phyloP scores from a whole-genome alignment of 2,888 invertebrate species.

The Philaethria dido region DNA sequence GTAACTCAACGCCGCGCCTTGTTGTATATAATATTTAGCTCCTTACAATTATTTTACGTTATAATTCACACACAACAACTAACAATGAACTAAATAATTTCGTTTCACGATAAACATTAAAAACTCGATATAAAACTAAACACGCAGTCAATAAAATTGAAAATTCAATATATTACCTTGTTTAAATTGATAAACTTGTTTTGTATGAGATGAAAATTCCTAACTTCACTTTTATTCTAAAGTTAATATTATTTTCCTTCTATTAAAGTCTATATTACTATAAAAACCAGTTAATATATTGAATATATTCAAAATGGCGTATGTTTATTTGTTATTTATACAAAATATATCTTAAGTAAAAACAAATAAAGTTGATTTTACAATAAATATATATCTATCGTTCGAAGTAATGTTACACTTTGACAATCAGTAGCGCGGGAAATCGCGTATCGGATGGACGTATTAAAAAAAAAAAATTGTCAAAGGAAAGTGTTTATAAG shows the following conservation, averaged over 20 bases:
- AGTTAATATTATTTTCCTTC: neutral
- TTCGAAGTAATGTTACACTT: slow-evolving; percentile 23
- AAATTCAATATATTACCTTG: neutral
- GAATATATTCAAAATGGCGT: neutral
- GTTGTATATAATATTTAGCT: neutral
- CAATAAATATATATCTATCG: slow-evolving; percentile 5
- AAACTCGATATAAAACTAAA: neutral
- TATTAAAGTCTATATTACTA: neutral
- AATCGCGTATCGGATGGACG: slow-evolving; percentile 55
- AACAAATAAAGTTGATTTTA: slow-evolving; percentile 7
- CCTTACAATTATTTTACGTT: neutral
- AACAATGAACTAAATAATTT: slow-evolving; percentile 16
- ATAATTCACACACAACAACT: neutral
- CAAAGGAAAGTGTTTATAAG: neutral
- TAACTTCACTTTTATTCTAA: neutral
- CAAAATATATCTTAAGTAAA: neutral
- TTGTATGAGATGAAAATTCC: slow-evolving; percentile 7
- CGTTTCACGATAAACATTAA: neutral
- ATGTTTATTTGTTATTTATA: neutral
- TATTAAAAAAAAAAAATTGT: slow-evolving; percentile 24
- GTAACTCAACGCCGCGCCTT: no score
- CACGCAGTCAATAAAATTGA: neutral
- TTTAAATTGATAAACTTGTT: slow-evolving; percentile 19
- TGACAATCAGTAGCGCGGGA: slow-evolving; percentile 66
- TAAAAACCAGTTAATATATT: neutral